A percentile compares a stretch with the other conserved stretches of the same genome.
Conservation (phyloP, 2,797 vertebrate species). For the Antennarius maculatus region DNA sequence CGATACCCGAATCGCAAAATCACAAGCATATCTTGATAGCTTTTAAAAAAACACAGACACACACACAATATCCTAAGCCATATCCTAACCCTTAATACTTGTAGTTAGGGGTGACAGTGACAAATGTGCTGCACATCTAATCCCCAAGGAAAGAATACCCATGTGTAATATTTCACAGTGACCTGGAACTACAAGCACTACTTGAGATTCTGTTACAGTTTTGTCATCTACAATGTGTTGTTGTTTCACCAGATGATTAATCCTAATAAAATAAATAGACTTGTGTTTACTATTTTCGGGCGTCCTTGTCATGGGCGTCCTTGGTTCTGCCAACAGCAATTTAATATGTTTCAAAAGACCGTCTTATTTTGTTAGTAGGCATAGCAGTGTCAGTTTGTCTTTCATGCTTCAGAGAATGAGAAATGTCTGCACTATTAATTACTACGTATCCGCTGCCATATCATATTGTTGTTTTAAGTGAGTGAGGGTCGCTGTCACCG, state of each 20-base stretch:
- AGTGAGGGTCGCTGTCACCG: slow-evolving; percentile 29
- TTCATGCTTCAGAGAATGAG: slow-evolving; percentile 53
- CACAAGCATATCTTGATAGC: neutral
- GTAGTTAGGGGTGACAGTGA: neutral
- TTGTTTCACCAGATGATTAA: slow-evolving; percentile 48
- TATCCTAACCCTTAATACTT: neutral
- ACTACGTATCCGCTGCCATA: slow-evolving; percentile 39
- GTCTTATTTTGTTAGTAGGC: slow-evolving; percentile 47
- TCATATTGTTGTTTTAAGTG: slow-evolving; percentile 34
- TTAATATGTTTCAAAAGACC: slow-evolving; percentile 22
- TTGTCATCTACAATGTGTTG: slow-evolving; percentile 33
- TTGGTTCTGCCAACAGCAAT: slow-evolving; percentile 38
- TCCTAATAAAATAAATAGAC: slow-evolving; percentile 43
- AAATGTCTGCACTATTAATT: slow-evolving; percentile 56
- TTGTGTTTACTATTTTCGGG: slow-evolving; percentile 5
- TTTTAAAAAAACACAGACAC: no score
- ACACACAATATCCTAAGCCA: neutral
- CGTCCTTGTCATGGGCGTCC: slow-evolving; percentile 29
- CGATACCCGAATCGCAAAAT: no score
- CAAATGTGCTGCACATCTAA: neutral
- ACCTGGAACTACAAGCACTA: neutral
- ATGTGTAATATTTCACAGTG: neutral
- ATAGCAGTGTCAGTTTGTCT: slow-evolving; percentile 48
- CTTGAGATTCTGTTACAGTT: slow-evolving; percentile 10
- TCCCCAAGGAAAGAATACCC: neutral